Evolutionary conservation across 2,797 vertebrate species (phyloP).

Genomic region (Poliocrania exsul): DNA sequence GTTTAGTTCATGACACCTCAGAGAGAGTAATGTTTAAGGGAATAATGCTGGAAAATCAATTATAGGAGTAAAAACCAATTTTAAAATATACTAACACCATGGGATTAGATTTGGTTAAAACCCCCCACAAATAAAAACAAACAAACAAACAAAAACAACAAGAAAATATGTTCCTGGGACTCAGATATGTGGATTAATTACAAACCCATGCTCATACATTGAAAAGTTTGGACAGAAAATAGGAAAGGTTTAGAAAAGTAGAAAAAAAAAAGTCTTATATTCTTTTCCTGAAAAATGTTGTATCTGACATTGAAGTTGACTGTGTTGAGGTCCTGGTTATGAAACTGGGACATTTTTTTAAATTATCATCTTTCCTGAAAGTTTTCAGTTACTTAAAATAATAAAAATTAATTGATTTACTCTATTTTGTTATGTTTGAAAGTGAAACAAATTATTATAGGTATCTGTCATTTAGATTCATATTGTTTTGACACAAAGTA

Average conservation of each 20-base stretch:
- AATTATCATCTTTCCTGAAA: not conserved
- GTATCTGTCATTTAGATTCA: not conserved
- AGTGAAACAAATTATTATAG: not conserved
- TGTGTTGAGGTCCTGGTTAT: not conserved
- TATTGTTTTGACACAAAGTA: not conserved
- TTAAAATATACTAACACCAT: not conserved
- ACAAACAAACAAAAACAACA: accelerated
- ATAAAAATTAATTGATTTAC: not conserved
- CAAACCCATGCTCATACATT: not conserved
- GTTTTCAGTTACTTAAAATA: not conserved
- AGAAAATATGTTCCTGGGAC: not conserved
- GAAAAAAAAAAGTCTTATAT: accelerated
- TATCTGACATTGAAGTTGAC: not conserved
- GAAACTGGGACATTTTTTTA: not conserved
- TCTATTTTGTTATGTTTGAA: not conserved
- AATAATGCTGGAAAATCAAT: not conserved
- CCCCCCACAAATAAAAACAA: not conserved
- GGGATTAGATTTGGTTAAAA: not conserved
- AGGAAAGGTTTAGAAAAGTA: not conserved
- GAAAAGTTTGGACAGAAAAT: not conserved
- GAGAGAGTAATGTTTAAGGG: not conserved
- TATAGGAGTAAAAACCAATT: not conserved
- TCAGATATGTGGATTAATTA: not conserved
- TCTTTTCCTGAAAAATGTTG: not conserved
- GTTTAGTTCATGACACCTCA: not conserved